phyloP scores from a whole-genome alignment of 2,888 invertebrate species.

The Volucella zonaria region DNA sequence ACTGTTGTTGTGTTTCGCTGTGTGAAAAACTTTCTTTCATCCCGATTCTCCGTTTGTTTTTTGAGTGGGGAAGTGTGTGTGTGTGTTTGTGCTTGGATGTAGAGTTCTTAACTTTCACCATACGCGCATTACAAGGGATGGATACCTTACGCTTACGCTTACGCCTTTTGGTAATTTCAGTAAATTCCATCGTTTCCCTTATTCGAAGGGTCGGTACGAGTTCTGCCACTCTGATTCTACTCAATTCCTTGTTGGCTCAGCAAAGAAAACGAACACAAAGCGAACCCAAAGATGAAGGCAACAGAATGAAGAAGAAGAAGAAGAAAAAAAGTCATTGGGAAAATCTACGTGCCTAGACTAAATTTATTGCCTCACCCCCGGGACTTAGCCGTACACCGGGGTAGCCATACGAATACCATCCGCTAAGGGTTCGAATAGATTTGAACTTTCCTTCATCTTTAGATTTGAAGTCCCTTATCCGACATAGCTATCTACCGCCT shows the following conservation, averaged over 20 bases:
- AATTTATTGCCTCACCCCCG: constrained; percentile 76
- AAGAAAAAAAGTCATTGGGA: constrained; percentile 61
- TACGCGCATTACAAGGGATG: constrained; percentile 3
- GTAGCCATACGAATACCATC: constrained; percentile 2
- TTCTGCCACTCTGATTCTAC: not conserved
- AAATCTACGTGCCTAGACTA: constrained; percentile 77
- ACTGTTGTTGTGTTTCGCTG: constrained; percentile 53
- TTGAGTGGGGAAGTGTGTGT: not conserved
- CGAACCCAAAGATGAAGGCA: not conserved
- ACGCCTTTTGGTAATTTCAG: constrained; percentile 66
- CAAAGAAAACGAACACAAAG: constrained; percentile 5
- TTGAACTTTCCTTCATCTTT: constrained; percentile 53
- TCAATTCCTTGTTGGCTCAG: no score
- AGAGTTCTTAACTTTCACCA: constrained; percentile 32
- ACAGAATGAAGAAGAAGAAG: not conserved
- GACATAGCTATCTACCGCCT: constrained; percentile 30
- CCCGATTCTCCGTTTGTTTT: constrained; percentile 27
- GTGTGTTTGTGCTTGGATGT: not conserved
- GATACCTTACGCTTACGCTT: constrained; percentile 53
- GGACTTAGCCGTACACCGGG: constrained; percentile 74
- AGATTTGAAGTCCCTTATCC: constrained; percentile 42
- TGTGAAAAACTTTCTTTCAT: constrained; percentile 57
- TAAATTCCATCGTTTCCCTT: constrained; percentile 46
- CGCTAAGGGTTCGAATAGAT: constrained; percentile 26
- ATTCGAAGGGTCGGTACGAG: constrained; percentile 51